Evolutionary conservation across 2,113 vertebrate genomes (phyloP), one percentile per base, ranked within the genome.

Genomic region (Clupea harengus): DNA sequence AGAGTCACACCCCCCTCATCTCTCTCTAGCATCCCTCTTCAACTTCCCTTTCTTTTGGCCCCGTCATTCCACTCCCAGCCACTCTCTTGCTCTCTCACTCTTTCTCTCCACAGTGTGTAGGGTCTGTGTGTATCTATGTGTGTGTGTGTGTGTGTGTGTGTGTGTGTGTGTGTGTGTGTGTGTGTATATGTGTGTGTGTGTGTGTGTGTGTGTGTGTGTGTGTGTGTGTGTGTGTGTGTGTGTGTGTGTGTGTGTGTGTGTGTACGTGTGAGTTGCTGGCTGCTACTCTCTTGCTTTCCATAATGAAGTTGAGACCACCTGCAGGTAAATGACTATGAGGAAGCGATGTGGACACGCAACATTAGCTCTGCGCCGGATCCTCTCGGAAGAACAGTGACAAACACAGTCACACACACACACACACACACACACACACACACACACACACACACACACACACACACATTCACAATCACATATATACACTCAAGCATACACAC

Each of bases 281-380:
- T 64, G 20, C 60, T n/a, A 4, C n/a, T 25, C 60, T 64, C 60
- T 64, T 67, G 22, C 60, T n/a, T 67, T 28, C 5, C 60, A 47
- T 84, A 86, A 86, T 86, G 84, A 86, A 89, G 83, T 85, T 64
- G 78, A 82, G 87, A 83, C 85, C 82, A 87, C 87, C 90, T 83
- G 85, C 83, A 78, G 84, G 80, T 88, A 88, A 88, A 88, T 84
- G 87, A 84, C 83, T 82, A 75, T 60, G 15, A 75, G 84, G 82
- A 88, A 44, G 88, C 81, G 84, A 83, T 88, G 28, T 46, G 67
- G 47, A 57, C 87, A 90, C 49, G 87, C 82, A 85, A 88, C 84
- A 87, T 89, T 88, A 88, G 81, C 39, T 67, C 60, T 67, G 25
- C n/a, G n/a, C 60, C 25, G 10, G 60, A 67, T 67, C 60, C 60